Percentiles rank a stretch among this genome's conserved stretches.
phyloP scores from a whole-genome alignment of 1,140 invertebrate genomes.

The Heliothis subflexa region DNA sequence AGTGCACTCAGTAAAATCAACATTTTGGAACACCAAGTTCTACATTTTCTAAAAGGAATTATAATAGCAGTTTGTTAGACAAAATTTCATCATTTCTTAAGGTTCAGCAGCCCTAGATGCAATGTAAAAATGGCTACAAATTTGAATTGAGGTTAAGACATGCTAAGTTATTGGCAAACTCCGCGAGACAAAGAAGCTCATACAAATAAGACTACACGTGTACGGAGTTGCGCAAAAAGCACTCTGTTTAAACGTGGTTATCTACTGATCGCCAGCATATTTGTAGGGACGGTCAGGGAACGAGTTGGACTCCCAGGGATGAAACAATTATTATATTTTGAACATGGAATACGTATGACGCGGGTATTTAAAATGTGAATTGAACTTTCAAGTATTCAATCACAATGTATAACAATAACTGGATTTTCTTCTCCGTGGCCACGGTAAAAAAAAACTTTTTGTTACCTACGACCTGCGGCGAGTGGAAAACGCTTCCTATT shows the following conservation, averaged over 20 bases:
- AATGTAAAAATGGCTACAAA: constrained; percentile 31
- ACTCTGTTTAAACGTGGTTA: constrained; percentile 44
- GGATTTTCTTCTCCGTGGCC: no score
- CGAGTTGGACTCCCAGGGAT: background rate
- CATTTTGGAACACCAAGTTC: background rate
- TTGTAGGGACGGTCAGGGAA: constrained; percentile 22
- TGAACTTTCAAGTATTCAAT: no score
- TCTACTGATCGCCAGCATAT: constrained; percentile 2
- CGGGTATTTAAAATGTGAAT: no score
- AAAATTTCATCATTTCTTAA: background rate
- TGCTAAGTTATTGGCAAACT: constrained; percentile 42
- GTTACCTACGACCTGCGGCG: no score
- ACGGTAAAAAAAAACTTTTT: no score
- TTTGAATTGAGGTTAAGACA: constrained; percentile 38
- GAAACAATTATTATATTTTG: background rate
- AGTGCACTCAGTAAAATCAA: background rate
- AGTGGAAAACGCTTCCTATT: no score
- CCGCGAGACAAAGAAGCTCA: constrained; percentile 40
- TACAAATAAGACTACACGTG: constrained; percentile 50
- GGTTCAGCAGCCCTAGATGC: constrained; percentile 18
- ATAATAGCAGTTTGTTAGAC: background rate
- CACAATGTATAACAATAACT: no score
- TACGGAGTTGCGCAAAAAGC: constrained; percentile 54
- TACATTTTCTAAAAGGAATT: background rate
- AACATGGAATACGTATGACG: background rate